Conservation (phyloP, 2,113 vertebrate species). For the Synodontis membranacea region DNA sequence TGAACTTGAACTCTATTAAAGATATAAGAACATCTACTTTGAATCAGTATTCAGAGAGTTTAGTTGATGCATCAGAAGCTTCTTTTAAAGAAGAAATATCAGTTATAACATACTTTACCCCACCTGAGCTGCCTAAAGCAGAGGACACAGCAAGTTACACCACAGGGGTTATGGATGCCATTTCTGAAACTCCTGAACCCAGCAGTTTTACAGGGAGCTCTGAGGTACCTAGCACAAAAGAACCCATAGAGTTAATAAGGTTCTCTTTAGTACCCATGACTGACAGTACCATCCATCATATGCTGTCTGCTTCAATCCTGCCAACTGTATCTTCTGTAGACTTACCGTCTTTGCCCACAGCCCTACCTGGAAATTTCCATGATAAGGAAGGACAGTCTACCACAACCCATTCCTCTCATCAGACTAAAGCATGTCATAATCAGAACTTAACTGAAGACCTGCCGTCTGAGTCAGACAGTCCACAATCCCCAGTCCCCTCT, state of each 20-base stretch:
- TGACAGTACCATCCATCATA: neutral
- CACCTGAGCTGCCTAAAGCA: conserved; percentile 13
- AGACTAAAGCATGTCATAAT: neutral
- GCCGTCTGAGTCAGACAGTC: conserved; percentile 57
- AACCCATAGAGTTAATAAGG: conserved; percentile 5
- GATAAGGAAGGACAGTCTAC: conserved; percentile 22
- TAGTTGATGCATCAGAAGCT: conserved; percentile 12
- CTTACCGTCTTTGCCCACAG: conserved; percentile 28
- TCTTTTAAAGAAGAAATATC: conserved; percentile 24
- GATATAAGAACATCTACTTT: conserved; percentile 26
- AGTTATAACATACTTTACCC: conserved; percentile 24
- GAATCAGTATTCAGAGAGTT: conserved; percentile 29
- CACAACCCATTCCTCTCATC: conserved; percentile 26
- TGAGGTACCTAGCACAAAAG: neutral
- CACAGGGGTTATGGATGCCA: conserved; percentile 42
- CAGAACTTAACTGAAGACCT: conserved; percentile 63
- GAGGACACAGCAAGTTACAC: conserved; percentile 24
- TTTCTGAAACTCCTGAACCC: conserved; percentile 27
- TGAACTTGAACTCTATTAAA: conserved; percentile 43
- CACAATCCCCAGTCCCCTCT: conserved; percentile 68
- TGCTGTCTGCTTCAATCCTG: neutral
- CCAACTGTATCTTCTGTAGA: conserved; percentile 11
- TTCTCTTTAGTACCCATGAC: neutral
- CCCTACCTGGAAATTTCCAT: neutral
- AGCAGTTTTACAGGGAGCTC: neutral